Evolutionary conservation across 2,888 invertebrate species (phyloP).

Genomic region (Busseola fusca): DNA sequence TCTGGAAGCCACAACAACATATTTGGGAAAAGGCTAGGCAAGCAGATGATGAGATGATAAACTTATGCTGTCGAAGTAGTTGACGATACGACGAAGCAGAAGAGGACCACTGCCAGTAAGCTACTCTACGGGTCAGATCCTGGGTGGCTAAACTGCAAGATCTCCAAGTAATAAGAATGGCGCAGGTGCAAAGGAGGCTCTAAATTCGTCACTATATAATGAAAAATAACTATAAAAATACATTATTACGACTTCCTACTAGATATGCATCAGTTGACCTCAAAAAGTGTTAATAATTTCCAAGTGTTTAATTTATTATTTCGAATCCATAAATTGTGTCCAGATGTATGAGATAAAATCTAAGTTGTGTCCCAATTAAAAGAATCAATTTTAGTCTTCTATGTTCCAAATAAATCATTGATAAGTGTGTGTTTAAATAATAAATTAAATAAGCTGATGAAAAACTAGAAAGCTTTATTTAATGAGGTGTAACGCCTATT

Average conservation of each 20-base stretch:
- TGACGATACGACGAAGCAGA: too few relatives aligned
- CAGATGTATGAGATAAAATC: conserved; percentile 32
- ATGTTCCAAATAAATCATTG: conserved; percentile 22
- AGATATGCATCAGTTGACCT: conserved; percentile 34
- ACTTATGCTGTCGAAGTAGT: too few relatives aligned
- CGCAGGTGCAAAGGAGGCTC: neutral
- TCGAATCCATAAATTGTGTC: conserved; percentile 32
- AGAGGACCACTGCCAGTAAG: too few relatives aligned
- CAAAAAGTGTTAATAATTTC: conserved; percentile 41
- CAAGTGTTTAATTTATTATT: conserved; percentile 28
- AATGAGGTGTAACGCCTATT: conserved; percentile 16
- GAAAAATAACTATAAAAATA: neutral
- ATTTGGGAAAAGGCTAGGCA: too few relatives aligned
- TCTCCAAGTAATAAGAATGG: neutral
- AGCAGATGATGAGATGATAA: too few relatives aligned
- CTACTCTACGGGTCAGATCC: neutral
- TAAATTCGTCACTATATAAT: neutral
- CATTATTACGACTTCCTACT: neutral
- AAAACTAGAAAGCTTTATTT: conserved; percentile 18
- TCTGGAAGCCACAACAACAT: too few relatives aligned
- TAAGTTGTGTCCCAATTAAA: conserved; percentile 37
- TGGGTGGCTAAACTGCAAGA: neutral
- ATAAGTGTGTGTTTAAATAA: conserved; percentile 34
- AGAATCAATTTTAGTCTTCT: conserved; percentile 45
- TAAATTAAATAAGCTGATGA: conserved; percentile 36